These are phyloP conservation scores for Mechanitis mazaeus DNA, from an alignment of 2,888 invertebrate genomes.

Conservation along the genomic window DNA sequence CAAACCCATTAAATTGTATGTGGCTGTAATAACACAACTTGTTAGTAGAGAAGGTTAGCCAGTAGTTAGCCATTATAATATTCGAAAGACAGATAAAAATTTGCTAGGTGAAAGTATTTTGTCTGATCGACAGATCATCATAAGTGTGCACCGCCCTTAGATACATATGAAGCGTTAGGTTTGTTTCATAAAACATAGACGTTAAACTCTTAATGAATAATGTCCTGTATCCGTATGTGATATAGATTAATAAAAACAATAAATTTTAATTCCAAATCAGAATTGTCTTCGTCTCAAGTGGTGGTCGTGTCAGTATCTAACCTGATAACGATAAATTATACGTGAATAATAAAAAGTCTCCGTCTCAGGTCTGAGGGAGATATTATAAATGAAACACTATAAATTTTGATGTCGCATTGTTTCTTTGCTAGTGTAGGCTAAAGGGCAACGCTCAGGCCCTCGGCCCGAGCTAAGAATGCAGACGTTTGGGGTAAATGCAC, in stretches of 20 bases:
- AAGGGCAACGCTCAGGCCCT: constrained; percentile 48
- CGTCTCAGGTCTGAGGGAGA: constrained; percentile 25
- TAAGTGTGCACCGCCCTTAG: no score
- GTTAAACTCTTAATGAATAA: no score
- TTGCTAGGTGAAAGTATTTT: no score
- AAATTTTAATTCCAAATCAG: constrained; percentile 10
- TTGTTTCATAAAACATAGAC: no score
- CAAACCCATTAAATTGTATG: no score
- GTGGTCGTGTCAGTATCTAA: constrained; percentile 20
- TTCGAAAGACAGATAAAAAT: no score
- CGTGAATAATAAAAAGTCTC: constrained; percentile 26
- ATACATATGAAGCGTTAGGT: no score
- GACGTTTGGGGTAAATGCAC: constrained; percentile 62
- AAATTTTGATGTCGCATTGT: constrained; percentile 30
- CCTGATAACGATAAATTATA: constrained; percentile 25
- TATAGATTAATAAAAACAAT: constrained; percentile 1
- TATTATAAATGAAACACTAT: constrained; percentile 25
- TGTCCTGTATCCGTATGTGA: background rate
- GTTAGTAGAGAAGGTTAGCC: no score
- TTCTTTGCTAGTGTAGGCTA: constrained; percentile 41
- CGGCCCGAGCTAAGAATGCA: constrained; percentile 46
- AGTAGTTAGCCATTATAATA: no score
- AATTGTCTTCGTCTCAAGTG: constrained; percentile 20
- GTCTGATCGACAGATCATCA: no score
- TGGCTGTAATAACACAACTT: no score